Percentiles rank a stretch among this genome's conserved stretches.
These are phyloP conservation scores for Hyperoplus lanceolatus DNA, from an alignment of 2,797 vertebrate genomes.

Conservation along the genomic window DNA sequence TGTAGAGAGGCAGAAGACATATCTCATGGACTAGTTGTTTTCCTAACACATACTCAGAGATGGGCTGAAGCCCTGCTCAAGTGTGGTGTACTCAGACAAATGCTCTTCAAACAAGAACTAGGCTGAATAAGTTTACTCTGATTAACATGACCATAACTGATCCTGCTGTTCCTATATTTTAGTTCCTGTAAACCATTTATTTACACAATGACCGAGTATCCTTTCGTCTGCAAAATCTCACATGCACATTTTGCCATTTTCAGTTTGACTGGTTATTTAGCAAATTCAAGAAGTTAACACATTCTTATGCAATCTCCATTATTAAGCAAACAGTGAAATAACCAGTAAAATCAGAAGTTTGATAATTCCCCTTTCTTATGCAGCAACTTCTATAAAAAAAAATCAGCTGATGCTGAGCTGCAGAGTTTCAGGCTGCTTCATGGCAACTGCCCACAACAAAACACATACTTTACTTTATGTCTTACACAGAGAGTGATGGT, in stretches of 20 bases:
- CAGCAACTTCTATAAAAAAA: slow-evolving; percentile 53
- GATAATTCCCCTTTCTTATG: not conserved
- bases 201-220: not conserved
- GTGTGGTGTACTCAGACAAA: not conserved
- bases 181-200: no score
- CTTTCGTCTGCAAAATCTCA: no score
- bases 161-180: slow-evolving; percentile 19
- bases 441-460: not conserved
- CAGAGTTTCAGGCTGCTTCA: not conserved
- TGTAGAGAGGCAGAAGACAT: slow-evolving; percentile 67
- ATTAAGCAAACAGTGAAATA: slow-evolving; percentile 39
- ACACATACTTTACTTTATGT: not conserved
- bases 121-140: not conserved
- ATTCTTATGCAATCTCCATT: not conserved
- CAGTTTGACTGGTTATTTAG: not conserved
- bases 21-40: slow-evolving; percentile 1
- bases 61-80: slow-evolving; percentile 9
- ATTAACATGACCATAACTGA: not conserved
- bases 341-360: not conserved
- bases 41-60: slow-evolving; percentile 5
- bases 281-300: slow-evolving; percentile 7
- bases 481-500: slow-evolving; percentile 92
- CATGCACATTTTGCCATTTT: not conserved
- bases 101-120: not conserved
- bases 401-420: not conserved